Percentiles rank a stretch among this genome's conserved stretches.
phyloP scores from a whole-genome alignment of 2,797 vertebrate genomes.

The Pteropus rufus region DNA sequence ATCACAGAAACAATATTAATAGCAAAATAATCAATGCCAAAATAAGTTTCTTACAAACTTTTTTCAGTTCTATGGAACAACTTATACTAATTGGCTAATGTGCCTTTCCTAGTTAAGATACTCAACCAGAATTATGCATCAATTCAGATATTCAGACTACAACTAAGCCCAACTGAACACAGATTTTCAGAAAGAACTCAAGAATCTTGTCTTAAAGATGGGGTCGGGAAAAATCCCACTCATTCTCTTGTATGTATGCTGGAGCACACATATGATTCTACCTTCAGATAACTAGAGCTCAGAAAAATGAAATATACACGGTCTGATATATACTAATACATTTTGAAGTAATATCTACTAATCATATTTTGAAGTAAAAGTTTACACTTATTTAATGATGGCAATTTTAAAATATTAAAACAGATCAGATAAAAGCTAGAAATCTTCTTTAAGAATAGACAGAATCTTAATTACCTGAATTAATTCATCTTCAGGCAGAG shows the following conservation, averaged over 20 bases:
- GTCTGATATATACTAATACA: not conserved
- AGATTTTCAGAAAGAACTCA: not conserved
- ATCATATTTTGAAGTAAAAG: not conserved
- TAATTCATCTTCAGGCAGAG: slow-evolving; percentile 97
- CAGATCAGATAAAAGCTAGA: not conserved
- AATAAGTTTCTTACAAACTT: not conserved
- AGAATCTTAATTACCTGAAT: slow-evolving; percentile 89
- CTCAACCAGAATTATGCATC: not conserved
- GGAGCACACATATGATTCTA: not conserved
- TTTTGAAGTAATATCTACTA: not conserved
- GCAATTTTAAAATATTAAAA: slow-evolving; percentile 14
- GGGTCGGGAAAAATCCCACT: not conserved
- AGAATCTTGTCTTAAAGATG: not conserved
- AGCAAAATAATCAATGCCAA: not conserved
- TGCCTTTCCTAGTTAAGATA: not conserved
- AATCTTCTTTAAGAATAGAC: not conserved
- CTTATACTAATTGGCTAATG: not conserved
- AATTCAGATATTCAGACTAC: not conserved
- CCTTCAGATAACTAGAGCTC: not conserved
- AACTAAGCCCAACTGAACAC: not conserved
- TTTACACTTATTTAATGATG: not conserved
- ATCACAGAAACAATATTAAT: slow-evolving; percentile 51
- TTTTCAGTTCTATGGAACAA: not conserved
- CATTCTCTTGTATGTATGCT: not conserved
- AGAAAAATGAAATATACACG: not conserved